Evolutionary conservation across 2,888 invertebrate genomes (phyloP).

Genomic region (Rapana venosa): DNA sequence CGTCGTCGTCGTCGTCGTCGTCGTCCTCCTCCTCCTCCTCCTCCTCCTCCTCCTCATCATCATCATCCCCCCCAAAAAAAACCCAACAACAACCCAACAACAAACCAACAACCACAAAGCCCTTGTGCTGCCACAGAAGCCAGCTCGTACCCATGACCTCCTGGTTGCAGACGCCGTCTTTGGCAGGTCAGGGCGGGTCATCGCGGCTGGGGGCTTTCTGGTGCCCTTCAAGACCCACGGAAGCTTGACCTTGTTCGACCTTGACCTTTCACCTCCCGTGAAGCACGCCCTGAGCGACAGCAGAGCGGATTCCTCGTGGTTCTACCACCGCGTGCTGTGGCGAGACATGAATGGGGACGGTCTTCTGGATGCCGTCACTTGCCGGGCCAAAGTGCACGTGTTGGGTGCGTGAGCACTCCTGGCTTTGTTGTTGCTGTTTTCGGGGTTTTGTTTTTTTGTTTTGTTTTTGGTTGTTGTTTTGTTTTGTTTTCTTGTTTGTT

Average conservation of each 20-base stretch:
- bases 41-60: too few relatives aligned
- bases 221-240: slow-evolving; percentile 57
- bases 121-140: too few relatives aligned
- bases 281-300: slow-evolving; percentile 36
- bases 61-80: too few relatives aligned
- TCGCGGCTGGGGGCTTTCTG: slow-evolving; percentile 58
- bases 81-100: too few relatives aligned
- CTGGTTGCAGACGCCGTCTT: slow-evolving; percentile 53
- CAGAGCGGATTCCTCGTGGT: slow-evolving; percentile 48
- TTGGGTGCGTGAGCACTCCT: slow-evolving; percentile 34
- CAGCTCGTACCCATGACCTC: too few relatives aligned
- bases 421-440: not conserved
- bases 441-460: too few relatives aligned
- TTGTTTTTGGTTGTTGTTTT: too few relatives aligned
- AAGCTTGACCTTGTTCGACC: slow-evolving; percentile 50
- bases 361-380: slow-evolving; percentile 53
- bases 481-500: too few relatives aligned
- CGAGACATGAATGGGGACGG: slow-evolving; percentile 62
- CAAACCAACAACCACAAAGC: too few relatives aligned
- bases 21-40: too few relatives aligned
- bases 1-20: too few relatives aligned
- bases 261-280: slow-evolving; percentile 44
- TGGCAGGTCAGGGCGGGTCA: slow-evolving; percentile 42
- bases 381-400: slow-evolving; percentile 48
- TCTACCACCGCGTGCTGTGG: slow-evolving; percentile 60